Evolutionary conservation across 2,113 vertebrate species (phyloP), one percentile per base, ranked within the genome.

Genomic region (Hyla sarda): DNA sequence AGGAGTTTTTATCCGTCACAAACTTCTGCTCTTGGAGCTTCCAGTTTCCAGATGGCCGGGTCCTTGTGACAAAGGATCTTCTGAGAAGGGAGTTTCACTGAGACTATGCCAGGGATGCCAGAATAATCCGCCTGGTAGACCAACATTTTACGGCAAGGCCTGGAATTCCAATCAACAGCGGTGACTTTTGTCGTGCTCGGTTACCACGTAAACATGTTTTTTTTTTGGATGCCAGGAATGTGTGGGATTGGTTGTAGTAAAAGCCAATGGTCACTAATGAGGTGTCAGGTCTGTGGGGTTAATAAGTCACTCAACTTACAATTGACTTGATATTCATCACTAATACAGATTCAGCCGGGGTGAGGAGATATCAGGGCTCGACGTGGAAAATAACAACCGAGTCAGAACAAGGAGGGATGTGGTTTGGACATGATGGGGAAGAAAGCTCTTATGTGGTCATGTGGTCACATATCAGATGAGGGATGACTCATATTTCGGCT

Each of bases 391-490:
- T 54, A 19, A 50, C 34, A 34, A 71, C 19, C 13, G 58, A 16
- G 13, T 62, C 23, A 34, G 16, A 52, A 28, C 48, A 34, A 54
- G 34, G 41, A 62, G 83, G 71, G 71, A 84, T 25, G 34, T 73
- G 50, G 82, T 45, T 76, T 84, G 32, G 9, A 4, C 67, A 41
- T 41, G 67, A 69, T 72, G 25, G 34, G 28, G 21, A 47, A 58
- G 16, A 34, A 45, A 21, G 52, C 28, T 67, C 48, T 62, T 21
- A 60, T 80, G 58, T 41, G 30, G 65, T 72, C 32, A 50, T 71
- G 45, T 65, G 67, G 69, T 58, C 34, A 28, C 30, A 75, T 84
- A 83, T 83, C 82, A 84, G 52, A 84, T 84, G 52, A 69, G 54
- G 32, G 7, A 84, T 84, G 82, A 75, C 54, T 84, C 82, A 84